Percentiles rank a stretch among this genome's conserved stretches.
phyloP scores from a whole-genome alignment of 2,888 invertebrate species.

The Exephanes ischioxanthus region DNA sequence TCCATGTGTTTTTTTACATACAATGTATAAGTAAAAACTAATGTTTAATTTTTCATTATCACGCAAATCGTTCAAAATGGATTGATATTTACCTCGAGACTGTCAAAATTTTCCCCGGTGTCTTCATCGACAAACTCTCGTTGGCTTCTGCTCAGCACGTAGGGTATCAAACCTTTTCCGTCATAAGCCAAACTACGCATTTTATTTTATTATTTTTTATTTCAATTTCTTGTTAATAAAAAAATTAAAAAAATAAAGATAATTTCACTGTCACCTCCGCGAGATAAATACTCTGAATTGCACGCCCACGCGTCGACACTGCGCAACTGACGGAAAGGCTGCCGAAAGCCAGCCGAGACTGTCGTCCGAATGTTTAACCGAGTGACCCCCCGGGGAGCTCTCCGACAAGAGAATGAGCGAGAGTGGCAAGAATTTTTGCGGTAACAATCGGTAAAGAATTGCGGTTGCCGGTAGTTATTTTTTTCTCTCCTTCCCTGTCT shows the following conservation, averaged over 20 bases:
- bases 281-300: constrained; percentile 17
- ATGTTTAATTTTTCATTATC: background rate
- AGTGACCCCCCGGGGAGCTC: constrained; percentile 34
- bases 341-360: constrained; percentile 27
- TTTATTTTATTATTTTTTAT: constrained; percentile 12
- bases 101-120: constrained; percentile 64
- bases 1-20: background rate
- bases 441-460: constrained; percentile 34
- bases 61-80: background rate
- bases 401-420: constrained; percentile 15
- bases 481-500: background rate
- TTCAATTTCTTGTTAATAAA: background rate
- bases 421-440: constrained; percentile 22
- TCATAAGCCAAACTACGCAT: constrained; percentile 73
- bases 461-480: constrained; percentile 14
- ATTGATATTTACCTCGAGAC: constrained; percentile 70
- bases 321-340: constrained; percentile 26
- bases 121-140: constrained; percentile 50
- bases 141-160: constrained; percentile 67
- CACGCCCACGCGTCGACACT: constrained; percentile 51
- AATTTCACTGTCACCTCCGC: constrained; percentile 24
- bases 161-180: constrained; percentile 68
- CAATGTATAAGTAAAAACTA: background rate
- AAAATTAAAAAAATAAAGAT: background rate
- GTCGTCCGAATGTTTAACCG: constrained; percentile 31